A percentile compares a stretch with the other conserved stretches of the same genome.
These are phyloP conservation scores for Holcopasites calliopsidis DNA, from an alignment of 1,140 invertebrate genomes.

Conservation along the genomic window DNA sequence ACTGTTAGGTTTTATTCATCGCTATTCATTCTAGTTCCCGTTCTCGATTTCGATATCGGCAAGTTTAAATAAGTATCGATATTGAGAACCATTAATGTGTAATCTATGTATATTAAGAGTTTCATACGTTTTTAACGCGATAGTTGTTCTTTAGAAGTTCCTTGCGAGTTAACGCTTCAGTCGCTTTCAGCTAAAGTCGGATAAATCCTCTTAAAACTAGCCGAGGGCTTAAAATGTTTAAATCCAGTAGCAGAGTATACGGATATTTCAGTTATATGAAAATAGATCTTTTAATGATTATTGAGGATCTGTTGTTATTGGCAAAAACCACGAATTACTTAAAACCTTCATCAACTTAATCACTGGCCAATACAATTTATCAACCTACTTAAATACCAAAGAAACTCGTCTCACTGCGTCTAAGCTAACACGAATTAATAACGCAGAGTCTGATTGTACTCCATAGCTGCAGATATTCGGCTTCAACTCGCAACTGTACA, in stretches of 20 bases:
- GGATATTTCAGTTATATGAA: background rate
- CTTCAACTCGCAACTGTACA: conserved; percentile 96
- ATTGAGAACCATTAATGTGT: too few species aligned
- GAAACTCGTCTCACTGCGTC: too few species aligned
- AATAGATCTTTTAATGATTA: background rate
- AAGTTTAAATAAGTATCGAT: too few species aligned
- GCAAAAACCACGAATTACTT: background rate
- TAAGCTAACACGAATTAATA: too few species aligned
- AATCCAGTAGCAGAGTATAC: background rate
- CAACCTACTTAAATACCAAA: too few species aligned
- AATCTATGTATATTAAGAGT: too few species aligned
- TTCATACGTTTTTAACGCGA: background rate
- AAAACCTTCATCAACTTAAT: too few species aligned
- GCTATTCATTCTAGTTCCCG: background rate
- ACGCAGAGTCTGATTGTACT: too few species aligned
- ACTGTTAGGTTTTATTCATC: background rate
- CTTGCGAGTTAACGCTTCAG: background rate
- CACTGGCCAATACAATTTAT: too few species aligned
- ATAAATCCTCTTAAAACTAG: conserved; percentile 13
- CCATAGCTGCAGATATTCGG: conserved; percentile 96
- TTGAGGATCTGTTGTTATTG: too few species aligned
- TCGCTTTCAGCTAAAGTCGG: background rate
- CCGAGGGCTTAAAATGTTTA: background rate
- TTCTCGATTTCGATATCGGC: background rate
- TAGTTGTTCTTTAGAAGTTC: background rate